These are phyloP conservation scores for Drosophila anomelani DNA, from an alignment of 2,888 invertebrate genomes.

Conservation along the genomic window DNA sequence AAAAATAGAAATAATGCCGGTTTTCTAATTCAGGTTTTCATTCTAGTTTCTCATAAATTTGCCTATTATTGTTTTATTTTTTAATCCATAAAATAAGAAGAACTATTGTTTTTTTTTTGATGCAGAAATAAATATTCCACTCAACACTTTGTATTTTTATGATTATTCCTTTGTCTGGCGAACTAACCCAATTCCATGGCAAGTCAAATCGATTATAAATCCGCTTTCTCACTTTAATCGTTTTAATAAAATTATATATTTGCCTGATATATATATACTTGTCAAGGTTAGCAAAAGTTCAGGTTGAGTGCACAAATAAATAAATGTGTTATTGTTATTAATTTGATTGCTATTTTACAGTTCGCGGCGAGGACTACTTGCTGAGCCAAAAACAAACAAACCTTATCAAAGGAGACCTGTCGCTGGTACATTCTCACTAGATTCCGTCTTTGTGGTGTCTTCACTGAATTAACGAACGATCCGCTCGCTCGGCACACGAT, in stretches of 20 bases:
- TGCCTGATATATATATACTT: conserved; percentile 15
- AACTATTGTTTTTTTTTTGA: conserved; percentile 13
- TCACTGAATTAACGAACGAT: conserved; percentile 35
- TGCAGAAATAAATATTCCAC: not conserved
- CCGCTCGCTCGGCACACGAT: conserved; percentile 47
- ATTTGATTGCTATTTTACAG: conserved; percentile 11
- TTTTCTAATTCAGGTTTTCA: not conserved
- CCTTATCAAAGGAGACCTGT: conserved; percentile 83
- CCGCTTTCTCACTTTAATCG: conserved; percentile 30
- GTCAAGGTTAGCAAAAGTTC: conserved; percentile 36
- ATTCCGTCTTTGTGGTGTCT: conserved; percentile 9
- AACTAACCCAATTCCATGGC: conserved; percentile 30
- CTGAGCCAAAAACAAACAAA: conserved; percentile 44
- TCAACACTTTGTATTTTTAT: not conserved
- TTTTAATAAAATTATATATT: not conserved
- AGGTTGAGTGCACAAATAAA: conserved; percentile 22
- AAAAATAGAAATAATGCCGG: conserved; percentile 1
- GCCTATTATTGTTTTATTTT: not conserved
- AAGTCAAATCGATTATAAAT: conserved; percentile 13
- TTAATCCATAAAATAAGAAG: not conserved
- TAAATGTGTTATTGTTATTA: conserved; percentile 27
- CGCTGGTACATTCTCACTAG: conserved; percentile 78
- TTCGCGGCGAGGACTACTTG: conserved; percentile 24
- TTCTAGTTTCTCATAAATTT: conserved; percentile 11
- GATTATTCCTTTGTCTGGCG: conserved; percentile 30